Evolutionary conservation across 2,888 invertebrate genomes (phyloP), one percentile per base, ranked within the genome.

Genomic region (Acanthosepion esculentum): DNA sequence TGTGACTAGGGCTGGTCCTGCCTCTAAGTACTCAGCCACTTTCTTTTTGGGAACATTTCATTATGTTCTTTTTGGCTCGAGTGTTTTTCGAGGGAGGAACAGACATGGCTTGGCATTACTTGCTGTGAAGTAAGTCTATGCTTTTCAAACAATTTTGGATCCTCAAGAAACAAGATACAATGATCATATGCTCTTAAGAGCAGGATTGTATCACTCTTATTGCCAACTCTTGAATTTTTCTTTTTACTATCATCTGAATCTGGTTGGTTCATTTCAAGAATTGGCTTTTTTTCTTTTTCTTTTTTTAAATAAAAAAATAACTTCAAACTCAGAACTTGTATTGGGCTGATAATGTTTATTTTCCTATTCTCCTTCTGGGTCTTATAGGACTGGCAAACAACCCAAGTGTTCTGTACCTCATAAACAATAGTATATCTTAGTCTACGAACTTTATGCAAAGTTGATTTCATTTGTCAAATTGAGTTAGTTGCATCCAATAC

Each of bases 1-100:
- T 78, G 78, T 78, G 78, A 78, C 78, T 78, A 33, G 78, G 78
- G 78, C 78, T 78, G n/a, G 78, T 78, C 78, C 78, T 78, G 78
- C 78, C 78, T 78, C 78, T 78, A 78, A 78, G 78, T 78, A 78
- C 78, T 78, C 78, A 33, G 78, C n/a, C 78, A 78, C 78, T 78
- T 78, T 78, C 78, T 78, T 78, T n/a, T 78, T 10, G 78, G 78
- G 33, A n/a, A 33, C 78, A 33, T 78, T 78, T 78, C 78, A 78
- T 78, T 78, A 78, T 78, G 78, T n/a, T 78, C 78, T 29, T 78
- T 78, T 78, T 78, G 78, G 78, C 78, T 78, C n/a, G 33, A 78
- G 78, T 78, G 78, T 78, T 78, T 78, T 78, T 78, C 78, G 33
- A 78, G 33, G 78, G 78, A 78, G n/a, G 78, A 78, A 78, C 78